Evolutionary conservation across 2,888 invertebrate genomes (phyloP).

Genomic region (Hyposoter didymator): DNA sequence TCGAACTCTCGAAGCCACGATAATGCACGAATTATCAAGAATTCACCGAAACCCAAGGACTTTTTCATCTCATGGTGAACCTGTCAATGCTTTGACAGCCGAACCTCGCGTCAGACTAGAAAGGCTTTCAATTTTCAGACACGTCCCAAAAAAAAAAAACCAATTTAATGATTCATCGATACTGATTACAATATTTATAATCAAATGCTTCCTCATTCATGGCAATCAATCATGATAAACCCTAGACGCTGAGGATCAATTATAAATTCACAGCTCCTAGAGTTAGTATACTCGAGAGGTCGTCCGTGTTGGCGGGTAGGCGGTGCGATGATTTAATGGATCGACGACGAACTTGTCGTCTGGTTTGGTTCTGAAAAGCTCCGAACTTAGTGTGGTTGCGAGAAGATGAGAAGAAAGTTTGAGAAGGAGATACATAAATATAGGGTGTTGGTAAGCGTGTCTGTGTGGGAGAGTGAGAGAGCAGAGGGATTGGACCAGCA

Average conservation of each 20-base stretch:
- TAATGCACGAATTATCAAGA: conserved; percentile 21
- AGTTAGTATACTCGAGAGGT: conserved; percentile 15
- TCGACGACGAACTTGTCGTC: conserved; percentile 47
- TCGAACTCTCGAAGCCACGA: conserved; percentile 33
- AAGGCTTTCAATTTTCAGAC: neutral
- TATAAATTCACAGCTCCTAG: conserved; percentile 58
- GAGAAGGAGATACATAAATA: neutral
- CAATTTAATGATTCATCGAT: neutral
- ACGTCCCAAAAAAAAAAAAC: neutral
- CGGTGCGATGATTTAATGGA: conserved; percentile 45
- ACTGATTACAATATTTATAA: conserved; percentile 5
- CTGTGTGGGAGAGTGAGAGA: neutral
- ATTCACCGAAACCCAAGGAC: neutral
- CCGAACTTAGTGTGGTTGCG: neutral
- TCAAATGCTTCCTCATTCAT: conserved; percentile 46
- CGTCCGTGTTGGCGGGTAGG: conserved; percentile 2
- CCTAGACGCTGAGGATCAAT: conserved; percentile 48
- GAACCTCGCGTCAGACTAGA: neutral
- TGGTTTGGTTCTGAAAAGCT: conserved; percentile 39
- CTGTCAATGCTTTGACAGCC: neutral
- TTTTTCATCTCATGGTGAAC: neutral
- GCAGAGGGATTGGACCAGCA: conserved; percentile 21
- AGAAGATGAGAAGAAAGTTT: conserved; percentile 8
- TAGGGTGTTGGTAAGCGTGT: neutral
- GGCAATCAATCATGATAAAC: conserved; percentile 26